Conservation (phyloP, 2,797 vertebrate species). For the Propithecus deckenii region DNA sequence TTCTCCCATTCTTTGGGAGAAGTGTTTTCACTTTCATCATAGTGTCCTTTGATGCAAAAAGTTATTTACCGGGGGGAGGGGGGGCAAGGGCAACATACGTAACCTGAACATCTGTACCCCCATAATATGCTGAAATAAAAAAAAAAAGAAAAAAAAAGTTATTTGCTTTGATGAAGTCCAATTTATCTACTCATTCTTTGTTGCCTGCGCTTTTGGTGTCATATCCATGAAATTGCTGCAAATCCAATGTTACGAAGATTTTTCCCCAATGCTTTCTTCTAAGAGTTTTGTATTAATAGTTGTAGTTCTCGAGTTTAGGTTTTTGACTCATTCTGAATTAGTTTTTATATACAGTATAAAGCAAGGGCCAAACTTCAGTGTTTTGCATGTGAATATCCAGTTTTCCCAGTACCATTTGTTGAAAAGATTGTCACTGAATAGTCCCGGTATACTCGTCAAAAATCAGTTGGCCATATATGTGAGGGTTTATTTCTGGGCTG, state of each 20-base stretch:
- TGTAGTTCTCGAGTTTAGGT: not conserved
- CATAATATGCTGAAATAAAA: no score
- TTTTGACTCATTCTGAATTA: not conserved
- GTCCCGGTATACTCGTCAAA: not conserved
- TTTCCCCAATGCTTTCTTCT: not conserved
- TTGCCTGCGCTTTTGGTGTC: not conserved
- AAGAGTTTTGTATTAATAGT: not conserved
- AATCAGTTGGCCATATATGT: not conserved
- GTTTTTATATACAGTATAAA: not conserved
- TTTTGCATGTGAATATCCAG: not conserved
- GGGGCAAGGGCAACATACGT: no score
- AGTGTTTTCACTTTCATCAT: not conserved
- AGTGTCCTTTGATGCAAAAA: not conserved
- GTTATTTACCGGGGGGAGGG: not conserved
- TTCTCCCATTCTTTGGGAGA: not conserved
- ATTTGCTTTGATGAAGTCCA: not conserved
- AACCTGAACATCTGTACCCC: no score
- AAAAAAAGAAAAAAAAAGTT: not conserved
- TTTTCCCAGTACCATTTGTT: not conserved
- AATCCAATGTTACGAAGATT: not conserved
- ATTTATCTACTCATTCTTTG: not conserved
- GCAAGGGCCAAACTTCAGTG: not conserved
- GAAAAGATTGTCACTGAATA: not conserved
- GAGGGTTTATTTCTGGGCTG: not conserved
- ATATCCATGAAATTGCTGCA: not conserved